phyloP scores from a whole-genome alignment of 2,888 invertebrate genomes.

The Xylocampa areola region DNA sequence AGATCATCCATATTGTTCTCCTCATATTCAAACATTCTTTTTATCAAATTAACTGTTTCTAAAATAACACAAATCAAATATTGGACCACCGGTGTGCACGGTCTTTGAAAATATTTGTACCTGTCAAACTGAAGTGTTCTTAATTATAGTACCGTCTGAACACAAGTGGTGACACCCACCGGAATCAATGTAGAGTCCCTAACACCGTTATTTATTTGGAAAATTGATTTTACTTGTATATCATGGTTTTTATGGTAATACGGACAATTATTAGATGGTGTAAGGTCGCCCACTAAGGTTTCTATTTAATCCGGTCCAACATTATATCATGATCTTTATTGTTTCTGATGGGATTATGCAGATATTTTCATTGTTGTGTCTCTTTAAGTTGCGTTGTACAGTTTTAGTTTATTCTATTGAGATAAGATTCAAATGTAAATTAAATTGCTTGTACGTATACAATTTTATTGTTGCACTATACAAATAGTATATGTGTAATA shows the following conservation, averaged over 20 bases:
- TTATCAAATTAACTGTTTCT: too few species aligned
- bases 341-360: constrained; percentile 26
- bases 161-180: constrained; percentile 48
- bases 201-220: constrained; percentile 36
- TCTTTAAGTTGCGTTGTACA: constrained; percentile 2
- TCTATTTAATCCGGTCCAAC: constrained; percentile 20
- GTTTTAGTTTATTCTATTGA: constrained; percentile 2
- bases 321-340: constrained; percentile 27
- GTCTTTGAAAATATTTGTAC: constrained; percentile 42
- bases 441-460: neutral
- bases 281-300: constrained; percentile 45
- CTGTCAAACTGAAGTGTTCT: constrained; percentile 34
- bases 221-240: constrained; percentile 9
- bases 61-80: constrained; percentile 19
- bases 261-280: constrained; percentile 21
- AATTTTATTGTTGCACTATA: neutral
- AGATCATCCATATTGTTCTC: too few species aligned
- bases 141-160: constrained; percentile 35
- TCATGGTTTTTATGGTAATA: constrained; percentile 25
- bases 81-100: constrained; percentile 38
- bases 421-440: constrained; percentile 3
- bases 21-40: too few species aligned
- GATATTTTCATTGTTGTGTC: constrained; percentile 14
- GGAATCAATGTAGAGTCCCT: constrained; percentile 12
- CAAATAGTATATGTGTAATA: too few species aligned